phyloP scores from a whole-genome alignment of 2,797 vertebrate species.

The Capromys pilorides region DNA sequence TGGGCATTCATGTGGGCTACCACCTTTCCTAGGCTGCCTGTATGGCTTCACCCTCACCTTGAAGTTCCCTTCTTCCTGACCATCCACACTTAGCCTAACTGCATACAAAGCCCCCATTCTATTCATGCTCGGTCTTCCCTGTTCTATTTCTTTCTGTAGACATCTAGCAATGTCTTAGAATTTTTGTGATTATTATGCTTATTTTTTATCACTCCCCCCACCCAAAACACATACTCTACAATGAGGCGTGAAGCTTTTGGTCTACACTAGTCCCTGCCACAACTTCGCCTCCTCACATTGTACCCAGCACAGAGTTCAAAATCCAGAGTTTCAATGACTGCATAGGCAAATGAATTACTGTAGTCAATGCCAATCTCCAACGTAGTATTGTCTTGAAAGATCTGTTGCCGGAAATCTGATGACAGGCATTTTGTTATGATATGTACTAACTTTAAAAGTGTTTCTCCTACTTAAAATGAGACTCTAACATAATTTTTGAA shows the following conservation, averaged over 20 bases:
- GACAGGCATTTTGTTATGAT: not conserved
- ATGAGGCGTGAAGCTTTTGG: not conserved
- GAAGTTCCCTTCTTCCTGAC: not conserved
- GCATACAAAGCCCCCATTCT: accelerated
- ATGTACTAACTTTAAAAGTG: not conserved
- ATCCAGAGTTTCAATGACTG: not conserved
- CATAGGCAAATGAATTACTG: not conserved
- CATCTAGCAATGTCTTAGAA: not conserved
- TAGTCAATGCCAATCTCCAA: not conserved
- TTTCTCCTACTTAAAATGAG: not conserved
- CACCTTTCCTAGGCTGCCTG: not conserved
- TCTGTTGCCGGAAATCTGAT: not conserved
- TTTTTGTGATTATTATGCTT: not conserved
- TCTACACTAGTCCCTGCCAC: not conserved
- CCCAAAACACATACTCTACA: too few species aligned
- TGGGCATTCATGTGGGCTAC: too few species aligned
- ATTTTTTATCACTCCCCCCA: not conserved
- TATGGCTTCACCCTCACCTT: not conserved
- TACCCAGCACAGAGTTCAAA: not conserved
- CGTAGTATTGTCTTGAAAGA: not conserved
- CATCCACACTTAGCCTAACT: too few species aligned
- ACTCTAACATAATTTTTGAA: not conserved
- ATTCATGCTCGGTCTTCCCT: not conserved
- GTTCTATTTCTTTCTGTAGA: not conserved
- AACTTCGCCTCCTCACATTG: too few species aligned